A percentile compares a stretch with the other conserved stretches of the same genome.
phyloP scores from a whole-genome alignment of 2,113 vertebrate species.

The Strigops habroptila region DNA sequence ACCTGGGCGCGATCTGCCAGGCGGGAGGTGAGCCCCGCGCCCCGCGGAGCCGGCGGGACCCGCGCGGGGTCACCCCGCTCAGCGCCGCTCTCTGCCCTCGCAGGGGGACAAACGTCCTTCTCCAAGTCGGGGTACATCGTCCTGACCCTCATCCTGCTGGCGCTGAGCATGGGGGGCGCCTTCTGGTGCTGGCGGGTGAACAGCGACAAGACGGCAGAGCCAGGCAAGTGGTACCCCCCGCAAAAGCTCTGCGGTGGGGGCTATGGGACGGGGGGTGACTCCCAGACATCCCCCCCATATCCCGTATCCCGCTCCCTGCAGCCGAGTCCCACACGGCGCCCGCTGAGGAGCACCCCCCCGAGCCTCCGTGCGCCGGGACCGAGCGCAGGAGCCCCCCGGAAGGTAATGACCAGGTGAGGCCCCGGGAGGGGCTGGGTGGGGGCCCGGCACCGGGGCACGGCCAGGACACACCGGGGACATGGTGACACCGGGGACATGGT shows the following conservation, averaged over 20 bases:
- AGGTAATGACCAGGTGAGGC: slow-evolving; percentile 35
- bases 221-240: not conserved
- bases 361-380: not conserved
- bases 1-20: not conserved
- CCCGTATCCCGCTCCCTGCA: not conserved
- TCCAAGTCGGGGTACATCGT: slow-evolving; percentile 9
- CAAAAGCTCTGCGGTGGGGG: too few species aligned
- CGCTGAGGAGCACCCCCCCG: not conserved
- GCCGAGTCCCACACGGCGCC: not conserved
- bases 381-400: slow-evolving; percentile 14
- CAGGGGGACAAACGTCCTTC: not conserved
- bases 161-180: not conserved
- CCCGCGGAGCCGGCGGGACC: too few species aligned
- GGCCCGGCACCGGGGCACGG: too few species aligned
- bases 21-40: not conserved
- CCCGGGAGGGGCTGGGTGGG: not conserved
- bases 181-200: slow-evolving; percentile 42
- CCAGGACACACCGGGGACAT: too few species aligned
- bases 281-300: too few species aligned
- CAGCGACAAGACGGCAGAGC: not conserved
- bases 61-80: not conserved
- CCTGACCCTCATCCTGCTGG: slow-evolving; percentile 25
- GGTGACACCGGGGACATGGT: fast-evolving
- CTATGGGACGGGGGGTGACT: too few species aligned
- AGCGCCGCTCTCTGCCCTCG: not conserved